These are phyloP conservation scores for Scaptomyza cyrtandrae DNA, from an alignment of 2,888 invertebrate genomes.

Conservation along the genomic window DNA sequence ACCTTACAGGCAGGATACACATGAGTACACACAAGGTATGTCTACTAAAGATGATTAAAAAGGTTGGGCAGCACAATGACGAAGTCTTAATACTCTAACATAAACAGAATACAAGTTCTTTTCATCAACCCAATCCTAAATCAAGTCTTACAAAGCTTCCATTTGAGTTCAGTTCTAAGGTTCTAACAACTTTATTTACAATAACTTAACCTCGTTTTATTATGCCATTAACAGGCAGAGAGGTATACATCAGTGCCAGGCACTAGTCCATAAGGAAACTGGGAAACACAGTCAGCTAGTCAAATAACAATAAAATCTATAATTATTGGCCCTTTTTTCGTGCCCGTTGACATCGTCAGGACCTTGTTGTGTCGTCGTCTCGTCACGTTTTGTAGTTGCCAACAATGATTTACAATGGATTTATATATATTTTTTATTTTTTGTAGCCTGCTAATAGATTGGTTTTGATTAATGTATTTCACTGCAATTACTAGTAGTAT, in stretches of 20 bases:
- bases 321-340: background rate
- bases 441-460: constrained; percentile 44
- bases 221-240: constrained; percentile 3
- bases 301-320: background rate
- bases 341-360: constrained; percentile 30
- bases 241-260: constrained; percentile 27
- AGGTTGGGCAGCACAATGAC: background rate
- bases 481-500: constrained; percentile 16
- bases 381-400: constrained; percentile 39
- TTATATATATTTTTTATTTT: too few relatives aligned
- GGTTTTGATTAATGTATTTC: constrained; percentile 66
- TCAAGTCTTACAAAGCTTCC: too few relatives aligned
- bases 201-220: background rate
- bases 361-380: constrained; percentile 31
- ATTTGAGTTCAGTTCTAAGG: too few relatives aligned
- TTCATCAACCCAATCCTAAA: background rate
- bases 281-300: too few relatives aligned
- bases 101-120: background rate
- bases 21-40: background rate
- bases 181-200: too few relatives aligned
- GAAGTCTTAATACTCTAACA: constrained; percentile 7
- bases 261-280: background rate
- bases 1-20: constrained; percentile 23
- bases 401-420: constrained; percentile 9
- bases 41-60: background rate